Evolutionary conservation across 2,888 invertebrate genomes (phyloP).

Genomic region (Panzeria rudis): DNA sequence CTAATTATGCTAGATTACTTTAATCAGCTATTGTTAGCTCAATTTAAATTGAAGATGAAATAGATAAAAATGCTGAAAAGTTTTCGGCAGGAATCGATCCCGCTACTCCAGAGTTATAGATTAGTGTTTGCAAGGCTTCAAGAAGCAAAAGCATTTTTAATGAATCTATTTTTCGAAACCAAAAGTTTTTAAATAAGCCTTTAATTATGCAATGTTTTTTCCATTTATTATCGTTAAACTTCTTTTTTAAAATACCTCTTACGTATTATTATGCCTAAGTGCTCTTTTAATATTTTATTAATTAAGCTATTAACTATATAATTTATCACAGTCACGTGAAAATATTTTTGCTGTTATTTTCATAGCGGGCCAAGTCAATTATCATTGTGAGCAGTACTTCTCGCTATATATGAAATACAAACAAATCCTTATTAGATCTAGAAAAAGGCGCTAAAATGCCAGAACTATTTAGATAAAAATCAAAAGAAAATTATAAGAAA

Average conservation of each 20-base stretch:
- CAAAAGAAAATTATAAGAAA: neutral
- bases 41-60: no score
- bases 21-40: no score
- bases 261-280: neutral
- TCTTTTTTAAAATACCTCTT: neutral
- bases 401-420: neutral
- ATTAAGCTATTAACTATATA: slow-evolving; percentile 36
- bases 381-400: neutral
- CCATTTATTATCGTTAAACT: no score
- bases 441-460: slow-evolving; percentile 30
- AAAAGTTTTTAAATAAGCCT: no score
- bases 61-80: no score
- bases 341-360: slow-evolving; percentile 3
- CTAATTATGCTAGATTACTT: no score
- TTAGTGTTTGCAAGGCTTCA: no score
- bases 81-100: no score
- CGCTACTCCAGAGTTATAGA: no score
- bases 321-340: slow-evolving; percentile 60
- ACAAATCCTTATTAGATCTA: slow-evolving; percentile 5
- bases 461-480: neutral
- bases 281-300: slow-evolving; percentile 36
- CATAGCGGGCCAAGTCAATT: slow-evolving; percentile 3
- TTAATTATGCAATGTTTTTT: no score
- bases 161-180: no score
- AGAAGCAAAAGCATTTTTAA: no score